Percentiles rank a stretch among this genome's conserved stretches.
Conservation (phyloP, 2,113 vertebrate genomes). For the Dromiciops gliroides region DNA sequence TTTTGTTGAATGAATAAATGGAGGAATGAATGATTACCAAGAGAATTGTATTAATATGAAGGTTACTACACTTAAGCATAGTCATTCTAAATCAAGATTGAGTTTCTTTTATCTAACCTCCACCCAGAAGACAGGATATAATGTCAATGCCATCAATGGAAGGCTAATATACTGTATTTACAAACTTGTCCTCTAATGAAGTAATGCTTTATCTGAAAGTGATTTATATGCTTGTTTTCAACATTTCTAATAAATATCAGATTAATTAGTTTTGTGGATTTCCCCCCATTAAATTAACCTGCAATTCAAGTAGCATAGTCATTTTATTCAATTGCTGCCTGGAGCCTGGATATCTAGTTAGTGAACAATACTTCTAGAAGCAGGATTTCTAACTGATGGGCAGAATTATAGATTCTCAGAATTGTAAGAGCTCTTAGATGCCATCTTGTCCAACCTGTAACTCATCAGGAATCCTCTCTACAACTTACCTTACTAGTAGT, state of each 20-base stretch:
- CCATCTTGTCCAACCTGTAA: neutral
- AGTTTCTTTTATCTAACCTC: slow-evolving; percentile 8
- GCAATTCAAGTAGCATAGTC: neutral
- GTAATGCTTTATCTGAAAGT: slow-evolving; percentile 1
- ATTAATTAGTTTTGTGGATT: neutral
- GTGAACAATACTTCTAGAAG: neutral
- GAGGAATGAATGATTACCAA: slow-evolving; percentile 6
- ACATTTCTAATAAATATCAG: neutral
- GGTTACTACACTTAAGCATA: neutral
- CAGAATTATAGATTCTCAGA: neutral
- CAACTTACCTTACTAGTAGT: neutral
- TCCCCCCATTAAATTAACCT: slow-evolving; percentile 1
- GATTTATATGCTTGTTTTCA: neutral
- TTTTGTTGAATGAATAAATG: neutral
- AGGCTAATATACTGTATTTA: neutral
- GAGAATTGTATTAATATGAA: slow-evolving; percentile 12
- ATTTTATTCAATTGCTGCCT: neutral
- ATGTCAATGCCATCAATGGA: neutral
- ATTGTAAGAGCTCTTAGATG: neutral
- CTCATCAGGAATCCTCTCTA: neutral
- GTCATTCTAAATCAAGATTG: neutral
- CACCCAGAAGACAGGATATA: neutral
- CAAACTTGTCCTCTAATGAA: neutral
- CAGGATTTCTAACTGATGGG: neutral
- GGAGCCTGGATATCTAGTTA: neutral